Base-by-base conservation (phyloP, 2,797 vertebrate genomes). In the Chaenodraco wilsoni region DNA sequence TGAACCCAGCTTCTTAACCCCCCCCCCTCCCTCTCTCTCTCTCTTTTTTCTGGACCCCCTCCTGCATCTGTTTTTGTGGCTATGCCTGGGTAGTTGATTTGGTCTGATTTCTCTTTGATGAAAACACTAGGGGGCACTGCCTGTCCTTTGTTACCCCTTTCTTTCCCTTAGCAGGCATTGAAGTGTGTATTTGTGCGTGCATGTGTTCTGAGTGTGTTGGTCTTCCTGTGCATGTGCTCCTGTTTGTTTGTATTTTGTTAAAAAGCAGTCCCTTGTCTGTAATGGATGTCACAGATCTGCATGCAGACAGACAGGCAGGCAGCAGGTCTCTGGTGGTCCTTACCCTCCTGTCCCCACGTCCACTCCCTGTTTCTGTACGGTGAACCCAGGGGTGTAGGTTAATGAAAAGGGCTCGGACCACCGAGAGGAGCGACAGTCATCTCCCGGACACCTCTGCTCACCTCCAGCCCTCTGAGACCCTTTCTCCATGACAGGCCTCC, bases 81-180 rank as follows among this genome's bases (percentile, higher is more conserved):
- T 82, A 80, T 81, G 68, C 72, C 76, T 8, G 70, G 62, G 74
- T 88, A 84, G 90, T 92, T 93, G 86, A 92, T 92, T 92, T 93
- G 84, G 82, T 91, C 85, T 84, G 82, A 93, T 93, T 92, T 93
- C 92, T 88, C 88, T 92, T 93, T 93, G 89, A 91, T 94, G 84
- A 87, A 94, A 95, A 97, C 98, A 96, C 97, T 98, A 98, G 98
- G 96, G 98, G 98, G 97, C 98, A 97, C 96, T 99, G 97, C 96
- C 94, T 96, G 94, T 97, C 97, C 96, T 98, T 94, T 87, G 87
- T 96, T 97, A 90, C 86, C 62, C 92, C 91, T 91, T 89, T 87
- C 76, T 86, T 82, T 88, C 75, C 70, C 76, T 74, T 51, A 74
- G 77, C 69, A 82, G 72, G 77, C 82, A 84, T 78, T 68, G 55